Percentiles rank a stretch among this genome's conserved stretches.
These are phyloP conservation scores for Ophiodon elongatus DNA, from an alignment of 2,113 vertebrate genomes.

Conservation along the genomic window DNA sequence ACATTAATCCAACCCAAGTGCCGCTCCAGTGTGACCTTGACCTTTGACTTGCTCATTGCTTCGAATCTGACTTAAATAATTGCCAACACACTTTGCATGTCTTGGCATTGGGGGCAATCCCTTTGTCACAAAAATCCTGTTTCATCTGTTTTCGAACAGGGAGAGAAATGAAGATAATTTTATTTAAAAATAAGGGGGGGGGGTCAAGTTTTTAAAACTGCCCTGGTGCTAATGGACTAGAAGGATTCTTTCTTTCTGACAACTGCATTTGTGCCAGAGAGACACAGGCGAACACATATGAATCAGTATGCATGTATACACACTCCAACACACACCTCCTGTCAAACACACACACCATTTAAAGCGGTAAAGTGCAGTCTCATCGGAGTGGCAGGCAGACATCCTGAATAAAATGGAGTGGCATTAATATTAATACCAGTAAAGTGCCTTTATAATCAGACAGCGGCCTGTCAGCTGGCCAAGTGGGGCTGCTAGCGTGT, in stretches of 20 bases:
- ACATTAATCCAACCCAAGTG: neutral
- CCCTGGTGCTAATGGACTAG: slow-evolving; percentile 70
- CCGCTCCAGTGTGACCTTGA: slow-evolving; percentile 5
- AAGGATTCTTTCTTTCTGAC: slow-evolving; percentile 65
- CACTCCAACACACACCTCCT: slow-evolving; percentile 58
- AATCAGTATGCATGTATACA: slow-evolving; percentile 56
- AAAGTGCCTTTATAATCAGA: slow-evolving; percentile 88
- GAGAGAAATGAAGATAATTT: slow-evolving; percentile 39
- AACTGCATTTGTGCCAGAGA: slow-evolving; percentile 58
- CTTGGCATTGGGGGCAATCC: neutral
- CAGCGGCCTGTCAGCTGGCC: slow-evolving; percentile 81
- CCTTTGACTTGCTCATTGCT: neutral
- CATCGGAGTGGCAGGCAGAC: slow-evolving; percentile 84
- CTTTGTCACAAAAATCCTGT: neutral
- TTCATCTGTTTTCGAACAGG: neutral
- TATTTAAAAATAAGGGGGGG: slow-evolving; percentile 28
- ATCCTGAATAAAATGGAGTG: slow-evolving; percentile 86
- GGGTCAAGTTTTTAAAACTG: slow-evolving; percentile 55
- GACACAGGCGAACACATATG: slow-evolving; percentile 52
- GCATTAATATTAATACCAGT: slow-evolving; percentile 88
- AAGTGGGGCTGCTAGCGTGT: slow-evolving; percentile 75
- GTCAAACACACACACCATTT: slow-evolving; percentile 76
- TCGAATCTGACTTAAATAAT: neutral
- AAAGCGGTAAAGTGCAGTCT: slow-evolving; percentile 82
- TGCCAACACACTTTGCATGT: neutral